Base-by-base conservation (phyloP, 2,888 invertebrate species). In the Spodoptera picta region DNA sequence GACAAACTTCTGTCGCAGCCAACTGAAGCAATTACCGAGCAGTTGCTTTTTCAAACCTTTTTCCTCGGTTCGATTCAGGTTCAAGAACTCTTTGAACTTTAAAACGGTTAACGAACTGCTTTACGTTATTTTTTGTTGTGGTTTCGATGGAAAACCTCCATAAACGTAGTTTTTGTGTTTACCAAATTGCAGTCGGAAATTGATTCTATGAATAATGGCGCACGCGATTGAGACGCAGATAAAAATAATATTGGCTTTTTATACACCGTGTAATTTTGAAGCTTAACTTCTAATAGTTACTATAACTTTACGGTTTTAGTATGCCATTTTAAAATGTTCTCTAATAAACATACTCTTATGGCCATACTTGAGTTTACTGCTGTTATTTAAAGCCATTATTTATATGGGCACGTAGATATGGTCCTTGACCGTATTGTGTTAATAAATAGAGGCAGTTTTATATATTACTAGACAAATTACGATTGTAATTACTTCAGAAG, bases 341-440 rank as follows among this genome's bases (percentile, higher is more conserved):
- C 0, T 47, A 11, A 47, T 11, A 11, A 47, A 6, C 7, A 7
- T 59, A 46, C 47, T 45, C 1, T 11, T 48, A 10, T 2, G 23
- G 7, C 11, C 27, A 41, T 44, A 41, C 44, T 24, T 45, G 44
- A 42, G 3, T 23, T 19, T 48, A 56, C 36, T 51, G 44, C 10
- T 14, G 43, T 48, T 57, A 53, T 50, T 60, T 47, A n/a, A 50
- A 56, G 31, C 31, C 36, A 58, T 50, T 49, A 45, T 48, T 24
- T 9, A 4, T 11, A 14, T 24, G 11, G 14, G 14, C 47, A 62
- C 23, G 41, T 44, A 47, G 36, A 27, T 43, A 53, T 14, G 43
- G 42, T 41, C 77, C 77, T 62, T 77, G 77, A 51, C 64, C 74
- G 58, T 46, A 56, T 71, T 69, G 44, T 56, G 44, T 19, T 36